These are phyloP conservation scores for Phalacrocorax aristotelis DNA, from an alignment of 2,113 vertebrate species.

Conservation along the genomic window DNA sequence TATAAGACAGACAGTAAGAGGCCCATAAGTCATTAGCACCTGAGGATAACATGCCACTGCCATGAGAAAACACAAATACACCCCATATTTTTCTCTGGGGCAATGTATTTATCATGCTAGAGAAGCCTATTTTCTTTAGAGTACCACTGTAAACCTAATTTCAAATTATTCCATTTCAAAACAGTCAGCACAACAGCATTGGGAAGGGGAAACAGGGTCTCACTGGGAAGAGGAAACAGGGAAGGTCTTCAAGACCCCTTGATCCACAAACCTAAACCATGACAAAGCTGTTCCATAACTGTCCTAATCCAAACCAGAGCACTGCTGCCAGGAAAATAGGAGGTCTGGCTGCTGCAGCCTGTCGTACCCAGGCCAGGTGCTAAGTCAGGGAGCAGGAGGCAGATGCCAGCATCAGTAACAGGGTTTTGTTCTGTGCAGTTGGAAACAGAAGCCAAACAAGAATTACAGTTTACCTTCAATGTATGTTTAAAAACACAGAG, in stretches of 20 bases:
- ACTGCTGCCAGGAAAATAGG: neutral
- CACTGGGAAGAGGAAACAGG: neutral
- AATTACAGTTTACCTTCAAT: neutral
- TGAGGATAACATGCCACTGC: neutral
- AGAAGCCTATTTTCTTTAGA: neutral
- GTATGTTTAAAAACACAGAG: neutral
- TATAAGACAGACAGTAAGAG: neutral
- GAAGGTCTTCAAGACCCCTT: neutral
- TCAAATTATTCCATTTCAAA: neutral
- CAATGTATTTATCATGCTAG: neutral
- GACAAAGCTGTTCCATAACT: fast-evolving
- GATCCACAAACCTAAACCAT: neutral
- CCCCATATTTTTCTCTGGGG: neutral
- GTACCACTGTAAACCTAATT: neutral
- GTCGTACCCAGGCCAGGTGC: fast-evolving
- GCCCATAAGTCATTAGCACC: neutral
- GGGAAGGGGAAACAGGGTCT: neutral
- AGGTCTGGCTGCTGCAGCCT: neutral
- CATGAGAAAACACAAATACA: neutral
- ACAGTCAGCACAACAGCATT: neutral
- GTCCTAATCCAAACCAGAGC: neutral
- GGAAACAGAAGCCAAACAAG: neutral
- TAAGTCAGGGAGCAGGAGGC: neutral
- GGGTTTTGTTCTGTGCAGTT: neutral
- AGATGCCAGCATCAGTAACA: neutral